Evolutionary conservation across 2,113 vertebrate species (phyloP).

Genomic region (Syngnathus scovelli): DNA sequence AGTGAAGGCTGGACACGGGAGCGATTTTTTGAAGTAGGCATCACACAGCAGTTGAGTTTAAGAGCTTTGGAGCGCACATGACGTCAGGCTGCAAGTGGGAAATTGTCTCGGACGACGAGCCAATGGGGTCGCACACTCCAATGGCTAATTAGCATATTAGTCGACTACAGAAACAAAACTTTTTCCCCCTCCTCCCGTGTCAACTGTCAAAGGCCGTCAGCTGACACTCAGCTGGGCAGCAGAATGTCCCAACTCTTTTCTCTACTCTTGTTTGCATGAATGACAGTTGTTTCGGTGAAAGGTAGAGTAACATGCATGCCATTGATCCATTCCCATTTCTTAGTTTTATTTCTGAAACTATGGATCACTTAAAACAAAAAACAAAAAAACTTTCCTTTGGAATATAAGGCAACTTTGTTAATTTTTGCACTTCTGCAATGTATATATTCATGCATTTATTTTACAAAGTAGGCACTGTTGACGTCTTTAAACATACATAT

Average conservation of each 20-base stretch:
- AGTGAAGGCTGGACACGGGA: slow-evolving; percentile 47
- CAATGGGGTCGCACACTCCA: slow-evolving; percentile 77
- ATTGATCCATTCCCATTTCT: not conserved
- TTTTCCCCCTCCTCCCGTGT: not conserved
- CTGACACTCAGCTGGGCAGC: slow-evolving; percentile 87
- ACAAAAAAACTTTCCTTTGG: not conserved
- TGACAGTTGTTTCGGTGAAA: not conserved
- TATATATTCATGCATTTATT: not conserved
- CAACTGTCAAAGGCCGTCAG: slow-evolving; percentile 85
- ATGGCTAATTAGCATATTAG: slow-evolving; percentile 88
- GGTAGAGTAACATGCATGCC: not conserved
- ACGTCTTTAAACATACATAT: not conserved
- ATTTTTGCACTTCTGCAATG: not conserved
- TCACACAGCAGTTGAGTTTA: slow-evolving; percentile 94
- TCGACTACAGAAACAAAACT: slow-evolving; percentile 80
- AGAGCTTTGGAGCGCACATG: slow-evolving; percentile 90
- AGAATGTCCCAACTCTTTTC: slow-evolving; percentile 16
- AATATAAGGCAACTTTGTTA: not conserved
- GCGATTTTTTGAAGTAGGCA: slow-evolving; percentile 80
- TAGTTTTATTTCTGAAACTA: not conserved
- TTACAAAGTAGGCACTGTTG: not conserved
- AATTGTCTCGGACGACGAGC: slow-evolving; percentile 77
- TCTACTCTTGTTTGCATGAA: not conserved
- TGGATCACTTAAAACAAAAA: not conserved
- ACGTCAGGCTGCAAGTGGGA: slow-evolving; percentile 82